A percentile compares a stretch with the other conserved stretches of the same genome.
Evolutionary conservation across 2,797 vertebrate species (phyloP).

Genomic region (Sphenopsis melanotis): DNA sequence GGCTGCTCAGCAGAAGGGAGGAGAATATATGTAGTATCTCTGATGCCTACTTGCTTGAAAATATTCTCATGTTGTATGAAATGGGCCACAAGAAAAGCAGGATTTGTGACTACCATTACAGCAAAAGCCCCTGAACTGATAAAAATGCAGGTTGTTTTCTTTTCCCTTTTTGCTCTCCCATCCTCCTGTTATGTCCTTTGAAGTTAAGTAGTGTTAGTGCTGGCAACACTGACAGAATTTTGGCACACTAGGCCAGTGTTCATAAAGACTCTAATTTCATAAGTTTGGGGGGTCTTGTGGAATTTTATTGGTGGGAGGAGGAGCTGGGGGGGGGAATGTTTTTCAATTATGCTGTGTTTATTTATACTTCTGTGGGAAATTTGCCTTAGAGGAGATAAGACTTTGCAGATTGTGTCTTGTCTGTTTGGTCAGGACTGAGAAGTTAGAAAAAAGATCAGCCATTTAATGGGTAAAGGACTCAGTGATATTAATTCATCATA

Average conservation of each 20-base stretch:
- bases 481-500: background rate
- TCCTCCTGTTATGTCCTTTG: background rate
- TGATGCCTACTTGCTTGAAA: background rate
- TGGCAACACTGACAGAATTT: background rate
- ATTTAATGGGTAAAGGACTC: background rate
- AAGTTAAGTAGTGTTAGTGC: background rate
- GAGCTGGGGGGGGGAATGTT: background rate
- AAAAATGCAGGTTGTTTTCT: background rate
- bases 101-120: rapidly evolving
- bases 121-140: rapidly evolving
- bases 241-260: background rate
- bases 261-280: background rate
- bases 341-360: background rate
- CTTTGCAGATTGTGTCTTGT: background rate
- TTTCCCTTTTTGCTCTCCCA: background rate
- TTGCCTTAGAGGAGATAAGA: background rate
- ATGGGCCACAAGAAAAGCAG: background rate
- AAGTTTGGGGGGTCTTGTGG: background rate
- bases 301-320: background rate
- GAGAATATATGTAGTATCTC: background rate
- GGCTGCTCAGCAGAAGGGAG: background rate
- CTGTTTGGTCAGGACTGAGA: background rate
- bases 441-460: background rate
- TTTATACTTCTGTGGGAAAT: background rate
- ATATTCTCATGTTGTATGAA: background rate